Evolutionary conservation across 2,113 vertebrate genomes (phyloP).

Genomic region (Tachysurus vachellii): DNA sequence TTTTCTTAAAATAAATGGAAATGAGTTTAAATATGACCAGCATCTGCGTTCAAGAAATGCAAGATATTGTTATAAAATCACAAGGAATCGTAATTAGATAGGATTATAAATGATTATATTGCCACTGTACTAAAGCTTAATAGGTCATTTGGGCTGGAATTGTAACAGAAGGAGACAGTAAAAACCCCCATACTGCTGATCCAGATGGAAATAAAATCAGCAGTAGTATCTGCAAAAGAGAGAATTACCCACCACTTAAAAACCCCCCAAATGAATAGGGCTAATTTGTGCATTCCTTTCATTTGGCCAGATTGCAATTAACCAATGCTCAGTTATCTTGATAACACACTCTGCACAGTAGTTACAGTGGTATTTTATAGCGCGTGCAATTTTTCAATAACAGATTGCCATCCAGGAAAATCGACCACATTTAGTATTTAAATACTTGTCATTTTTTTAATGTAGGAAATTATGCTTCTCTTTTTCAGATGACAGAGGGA

Average conservation of each 20-base stretch:
- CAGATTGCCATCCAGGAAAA: neutral
- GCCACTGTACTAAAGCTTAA: neutral
- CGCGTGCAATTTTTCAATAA: neutral
- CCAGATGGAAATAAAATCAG: neutral
- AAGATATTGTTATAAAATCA: neutral
- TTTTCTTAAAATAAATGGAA: neutral
- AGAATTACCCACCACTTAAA: neutral
- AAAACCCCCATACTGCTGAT: neutral
- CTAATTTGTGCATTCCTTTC: neutral
- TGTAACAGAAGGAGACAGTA: neutral
- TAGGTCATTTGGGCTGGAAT: neutral
- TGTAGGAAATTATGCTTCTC: neutral
- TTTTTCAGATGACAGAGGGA: slow-evolving; percentile 78
- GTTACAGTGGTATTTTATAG: neutral
- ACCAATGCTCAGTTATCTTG: neutral
- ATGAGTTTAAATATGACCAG: neutral
- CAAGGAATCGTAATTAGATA: neutral
- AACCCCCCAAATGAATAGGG: neutral
- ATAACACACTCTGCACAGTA: neutral
- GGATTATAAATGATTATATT: neutral
- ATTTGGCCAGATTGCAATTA: neutral
- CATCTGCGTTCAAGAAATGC: neutral
- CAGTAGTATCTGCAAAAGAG: neutral
- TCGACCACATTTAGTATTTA: neutral
- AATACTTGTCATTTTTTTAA: neutral